Evolutionary conservation across 2,888 invertebrate genomes (phyloP), one percentile per base, ranked within the genome.

Genomic region (Nasonia oneida): DNA sequence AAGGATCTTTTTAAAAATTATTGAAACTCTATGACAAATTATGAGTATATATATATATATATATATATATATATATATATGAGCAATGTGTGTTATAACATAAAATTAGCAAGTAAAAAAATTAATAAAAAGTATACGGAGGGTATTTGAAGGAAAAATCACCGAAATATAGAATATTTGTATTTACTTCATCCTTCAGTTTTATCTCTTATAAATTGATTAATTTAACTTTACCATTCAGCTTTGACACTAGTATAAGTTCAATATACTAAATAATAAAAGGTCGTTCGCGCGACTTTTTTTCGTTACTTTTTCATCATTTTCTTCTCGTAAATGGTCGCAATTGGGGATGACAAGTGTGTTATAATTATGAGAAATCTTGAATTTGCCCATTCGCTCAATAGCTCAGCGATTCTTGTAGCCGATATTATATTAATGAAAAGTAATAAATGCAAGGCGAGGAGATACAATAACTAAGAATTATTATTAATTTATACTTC

Each of bases 161-260:
- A 88, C 82, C 87, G 85, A 89, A 90, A 88, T 90, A 90, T 90
- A 90, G 90, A 90, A 90, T 90, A 89, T 90, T 88, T 91, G 89
- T 90, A 91, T 91, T 91, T 91, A 90, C 90, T 90, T 89, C 88
- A 89, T 89, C 83, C 88, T 90, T 89, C 87, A 88, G 87, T 89
- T 88, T 89, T 88, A 89, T 88, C 88, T 89, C 89, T 89, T 90
- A 90, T 91, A 90, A 91, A 91, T 90, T 88, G 90, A 90, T 89
- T 88, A 90, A 90, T 90, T 91, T 91, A 91, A 90, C 88, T 88
- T 90, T 90, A 90, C 88, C 89, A 90, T 90, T 90, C 88, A 90
- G 89, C 64, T 88, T 89, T 87, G 89, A 90, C 89, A 88, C 80
- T 89, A 89, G 71, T 88, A 87, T 89, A 87, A 88, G 87, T 88